Base-by-base conservation (phyloP, 2,888 invertebrate species). In the Tenthredo mesomela region DNA sequence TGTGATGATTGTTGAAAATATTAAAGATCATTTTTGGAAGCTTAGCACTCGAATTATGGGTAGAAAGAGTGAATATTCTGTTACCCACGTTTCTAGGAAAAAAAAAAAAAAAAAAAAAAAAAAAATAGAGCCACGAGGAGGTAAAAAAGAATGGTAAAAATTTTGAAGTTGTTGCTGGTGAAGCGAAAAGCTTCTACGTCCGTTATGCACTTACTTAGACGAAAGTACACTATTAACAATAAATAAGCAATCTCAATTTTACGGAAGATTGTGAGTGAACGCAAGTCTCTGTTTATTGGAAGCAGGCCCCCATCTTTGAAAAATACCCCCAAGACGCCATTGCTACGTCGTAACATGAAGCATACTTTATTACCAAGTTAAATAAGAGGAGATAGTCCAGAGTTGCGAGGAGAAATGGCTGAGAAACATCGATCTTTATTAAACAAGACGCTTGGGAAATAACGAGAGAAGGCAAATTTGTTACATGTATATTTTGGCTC, bases 361-460 rank as follows among this genome's bases (percentile, higher is more conserved):
- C 47, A 67, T 67, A 67, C 82, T 82, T 82, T 82, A 70, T 82
- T 82, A 82, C 82, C 10, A 67, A 82, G 82, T 82, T 67, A 67
- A 82, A 82, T 82, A 82, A 82, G 82, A 67, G 67, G 67, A 47
- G 65, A 80, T 82, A 47, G 67, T 47, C 43, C 9, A 47, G 43
- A 67, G 82, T 47, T 50, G 82, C 67, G 82, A 82, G 82, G n/a
- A 67, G 65, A 21, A 82, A 82, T 82, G 67, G 82, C 61, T 67
- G 33, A 82, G 82, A 82, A 67, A 40, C 82, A 82, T 82, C 82
- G 67, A 82, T 82, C 82, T 82, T 82, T 82, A 82, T 82, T 82
- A 82, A 82, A 82, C 82, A 67, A 82, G 67, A 67, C 82, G 67
- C 82, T 47, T 67, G 82, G 82, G 82, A 82, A 82, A 82, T 82